phyloP scores from a whole-genome alignment of 2,888 invertebrate genomes.

The Lochmaea capreae region DNA sequence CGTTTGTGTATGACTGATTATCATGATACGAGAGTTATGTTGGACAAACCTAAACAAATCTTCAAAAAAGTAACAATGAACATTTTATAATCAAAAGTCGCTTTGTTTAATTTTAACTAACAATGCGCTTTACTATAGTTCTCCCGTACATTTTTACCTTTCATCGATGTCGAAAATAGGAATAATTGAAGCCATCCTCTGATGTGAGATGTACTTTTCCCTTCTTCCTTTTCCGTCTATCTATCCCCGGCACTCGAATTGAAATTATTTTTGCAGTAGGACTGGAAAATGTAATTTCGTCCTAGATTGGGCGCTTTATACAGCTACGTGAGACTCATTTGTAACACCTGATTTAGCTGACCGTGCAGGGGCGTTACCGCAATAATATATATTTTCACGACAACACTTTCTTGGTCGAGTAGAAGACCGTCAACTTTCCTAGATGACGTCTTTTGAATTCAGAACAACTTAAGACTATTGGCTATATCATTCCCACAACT shows the following conservation, averaged over 20 bases:
- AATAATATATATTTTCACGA: too few species aligned
- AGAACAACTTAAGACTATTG: too few species aligned
- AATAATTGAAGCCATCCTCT: slow-evolving; percentile 37
- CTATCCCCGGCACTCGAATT: slow-evolving; percentile 33
- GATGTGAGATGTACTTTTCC: slow-evolving; percentile 28
- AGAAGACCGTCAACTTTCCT: too few species aligned
- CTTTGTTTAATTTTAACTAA: neutral
- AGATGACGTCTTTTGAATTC: too few species aligned
- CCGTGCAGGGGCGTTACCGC: slow-evolving; percentile 20
- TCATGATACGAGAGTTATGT: too few species aligned
- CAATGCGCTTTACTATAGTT: neutral
- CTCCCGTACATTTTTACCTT: neutral
- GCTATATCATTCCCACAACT: too few species aligned
- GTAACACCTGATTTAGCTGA: slow-evolving; percentile 44
- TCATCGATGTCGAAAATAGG: slow-evolving; percentile 22
- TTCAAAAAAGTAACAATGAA: too few species aligned
- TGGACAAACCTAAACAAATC: too few species aligned
- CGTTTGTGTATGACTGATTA: too few species aligned
- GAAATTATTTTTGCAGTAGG: slow-evolving; percentile 47
- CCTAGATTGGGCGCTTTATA: slow-evolving; percentile 47
- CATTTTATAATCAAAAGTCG: neutral
- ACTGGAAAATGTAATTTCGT: slow-evolving; percentile 45
- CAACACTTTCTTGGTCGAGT: too few species aligned
- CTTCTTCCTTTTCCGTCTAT: slow-evolving; percentile 2
- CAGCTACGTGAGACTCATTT: slow-evolving; percentile 49